Evolutionary conservation across 1,140 invertebrate species (phyloP).

Genomic region (Harlomillsia oculata): DNA sequence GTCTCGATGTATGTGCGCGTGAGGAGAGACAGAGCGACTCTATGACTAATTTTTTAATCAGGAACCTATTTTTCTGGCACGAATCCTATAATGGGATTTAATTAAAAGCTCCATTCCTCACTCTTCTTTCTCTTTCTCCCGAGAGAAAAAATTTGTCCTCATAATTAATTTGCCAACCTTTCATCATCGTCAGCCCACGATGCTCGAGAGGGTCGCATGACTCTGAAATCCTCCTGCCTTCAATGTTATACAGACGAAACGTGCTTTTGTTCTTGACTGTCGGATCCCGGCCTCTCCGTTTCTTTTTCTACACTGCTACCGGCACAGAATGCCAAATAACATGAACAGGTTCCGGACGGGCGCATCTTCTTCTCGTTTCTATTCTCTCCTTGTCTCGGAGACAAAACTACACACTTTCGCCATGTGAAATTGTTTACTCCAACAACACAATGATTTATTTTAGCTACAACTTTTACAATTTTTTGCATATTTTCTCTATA

Average conservation of each 20-base stretch:
- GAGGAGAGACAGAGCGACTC: slow-evolving; percentile 4
- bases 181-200: slow-evolving; percentile 32
- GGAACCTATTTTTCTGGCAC: slow-evolving; percentile 37
- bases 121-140: no score
- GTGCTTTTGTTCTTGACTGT: neutral
- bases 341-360: no score
- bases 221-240: slow-evolving; percentile 1
- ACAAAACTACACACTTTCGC: no score
- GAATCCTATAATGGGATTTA: slow-evolving; percentile 37
- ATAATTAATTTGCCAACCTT: slow-evolving; percentile 38
- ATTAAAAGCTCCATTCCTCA: slow-evolving; percentile 36
- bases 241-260: neutral
- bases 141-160: slow-evolving; percentile 35
- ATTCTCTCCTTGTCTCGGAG: no score
- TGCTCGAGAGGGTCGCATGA: neutral
- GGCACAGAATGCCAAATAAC: slow-evolving; percentile 11
- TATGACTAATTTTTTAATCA: slow-evolving; percentile 37
- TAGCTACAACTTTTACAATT: no score
- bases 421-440: no score
- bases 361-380: no score
- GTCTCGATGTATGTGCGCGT: slow-evolving; percentile 10
- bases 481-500: no score
- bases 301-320: slow-evolving; percentile 2
- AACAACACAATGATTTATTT: no score
- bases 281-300: neutral